Evolutionary conservation across 1,140 invertebrate genomes (phyloP), one percentile per base, ranked within the genome.

Genomic region (Callitettix versicolor): DNA sequence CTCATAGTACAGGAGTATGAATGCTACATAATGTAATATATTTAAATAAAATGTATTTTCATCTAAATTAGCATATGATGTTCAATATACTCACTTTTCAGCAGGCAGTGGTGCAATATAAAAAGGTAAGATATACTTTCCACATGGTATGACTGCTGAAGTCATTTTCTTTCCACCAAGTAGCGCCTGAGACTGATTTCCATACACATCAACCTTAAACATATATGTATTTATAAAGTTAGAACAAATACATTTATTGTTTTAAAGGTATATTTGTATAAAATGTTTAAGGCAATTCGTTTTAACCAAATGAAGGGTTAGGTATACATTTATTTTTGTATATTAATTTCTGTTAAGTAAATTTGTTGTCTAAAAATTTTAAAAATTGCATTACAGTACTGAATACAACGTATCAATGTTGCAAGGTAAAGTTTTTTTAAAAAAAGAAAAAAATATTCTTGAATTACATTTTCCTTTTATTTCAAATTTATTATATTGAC

Each of bases 61-160:
- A n/a, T 40, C 14, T 6, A 40, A 17, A 40, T 40, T 3, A n/a
- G 12, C 38, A 18, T 43, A 38, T 18, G 34, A 30, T 43, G 1
- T 15, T 18, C 5, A 52, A 50, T 12, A 1, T 58, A 58, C 58
- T 58, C 43, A 62, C 78, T 90, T 91, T 60, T 92, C 88, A 62
- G 79, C 78, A 4, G 77, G 60, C 55, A 90, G 64, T 5, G 86
- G 80, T 5, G 80, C 75, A 21, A 95, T 73, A 68, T 90, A 96
- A 0, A 94, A 62, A 4, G 89, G 85, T 42, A 82, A 68, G 14
- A 78, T 70, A 42, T 71, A 66, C 18, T 52, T 57, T 12, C 81
- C 81, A 55, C 78, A 78, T 22, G 77, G 70, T n/a, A 89, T 65
- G 1, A 74, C 73, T 1, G 75, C 72, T 2, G 76, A 68, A 3